Conservation (phyloP, 1,140 invertebrate species). For the Leptinotarsa defecta region DNA sequence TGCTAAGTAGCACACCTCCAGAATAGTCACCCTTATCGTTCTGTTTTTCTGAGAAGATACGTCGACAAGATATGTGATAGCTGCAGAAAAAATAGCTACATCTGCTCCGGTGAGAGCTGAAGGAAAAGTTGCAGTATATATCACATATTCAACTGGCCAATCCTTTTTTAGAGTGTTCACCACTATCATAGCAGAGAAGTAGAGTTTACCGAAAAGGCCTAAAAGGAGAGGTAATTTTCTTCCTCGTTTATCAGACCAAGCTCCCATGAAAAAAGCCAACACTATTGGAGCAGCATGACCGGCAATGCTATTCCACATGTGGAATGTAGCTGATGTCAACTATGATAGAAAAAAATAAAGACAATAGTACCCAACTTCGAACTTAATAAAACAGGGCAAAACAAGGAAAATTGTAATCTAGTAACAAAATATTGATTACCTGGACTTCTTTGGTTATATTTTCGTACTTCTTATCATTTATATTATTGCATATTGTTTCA, state of each 20-base stretch:
- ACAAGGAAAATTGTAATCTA: not conserved
- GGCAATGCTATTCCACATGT: slow-evolving; percentile 75
- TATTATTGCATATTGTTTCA: slow-evolving; percentile 67
- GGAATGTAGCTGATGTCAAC: slow-evolving; percentile 71
- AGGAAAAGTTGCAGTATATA: slow-evolving; percentile 74
- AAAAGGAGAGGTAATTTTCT: slow-evolving; percentile 71
- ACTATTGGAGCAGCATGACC: slow-evolving; percentile 71
- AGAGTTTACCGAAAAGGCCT: slow-evolving; percentile 72
- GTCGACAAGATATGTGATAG: slow-evolving; percentile 76
- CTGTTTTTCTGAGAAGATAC: slow-evolving; percentile 65
- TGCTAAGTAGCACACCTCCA: slow-evolving; percentile 74
- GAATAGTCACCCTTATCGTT: slow-evolving; percentile 72
- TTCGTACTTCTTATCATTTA: slow-evolving; percentile 59
- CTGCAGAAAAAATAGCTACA: slow-evolving; percentile 74
- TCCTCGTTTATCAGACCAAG: slow-evolving; percentile 74
- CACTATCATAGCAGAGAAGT: slow-evolving; percentile 73
- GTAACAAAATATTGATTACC: slow-evolving; percentile 52
- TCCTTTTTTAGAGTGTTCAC: slow-evolving; percentile 66
- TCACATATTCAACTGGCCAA: slow-evolving; percentile 75
- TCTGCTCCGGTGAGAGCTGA: slow-evolving; percentile 74
- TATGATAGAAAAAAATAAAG: slow-evolving; percentile 44
- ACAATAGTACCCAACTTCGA: not conserved
- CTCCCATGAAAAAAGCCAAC: slow-evolving; percentile 74
- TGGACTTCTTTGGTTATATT: slow-evolving; percentile 68
- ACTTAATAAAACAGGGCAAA: not conserved